A percentile compares a stretch with the other conserved stretches of the same genome.
phyloP scores from a whole-genome alignment of 2,113 vertebrate genomes.

The Dicrurus megarhynchus region DNA sequence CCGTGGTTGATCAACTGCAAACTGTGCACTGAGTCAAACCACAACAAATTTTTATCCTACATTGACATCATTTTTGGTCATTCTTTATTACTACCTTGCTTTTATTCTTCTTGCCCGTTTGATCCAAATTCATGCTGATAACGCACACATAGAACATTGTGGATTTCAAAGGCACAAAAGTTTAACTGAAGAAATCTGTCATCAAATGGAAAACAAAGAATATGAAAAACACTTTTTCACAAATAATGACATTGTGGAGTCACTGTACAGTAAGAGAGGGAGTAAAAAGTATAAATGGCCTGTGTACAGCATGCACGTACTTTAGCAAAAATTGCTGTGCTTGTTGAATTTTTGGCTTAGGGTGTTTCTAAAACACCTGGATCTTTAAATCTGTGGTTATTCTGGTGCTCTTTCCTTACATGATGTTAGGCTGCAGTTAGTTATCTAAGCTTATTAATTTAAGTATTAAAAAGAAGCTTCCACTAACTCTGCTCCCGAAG shows the following conservation, averaged over 20 bases:
- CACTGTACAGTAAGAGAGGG: background rate
- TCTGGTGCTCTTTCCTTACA: background rate
- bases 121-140: background rate
- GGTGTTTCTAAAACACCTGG: background rate
- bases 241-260: background rate
- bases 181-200: background rate
- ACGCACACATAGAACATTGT: background rate
- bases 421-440: background rate
- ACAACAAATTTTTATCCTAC: background rate
- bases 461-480: background rate
- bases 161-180: background rate
- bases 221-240: background rate
- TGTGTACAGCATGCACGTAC: fast-evolving
- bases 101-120: background rate
- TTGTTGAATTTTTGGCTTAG: background rate
- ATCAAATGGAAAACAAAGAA: background rate
- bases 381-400: background rate
- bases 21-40: background rate
- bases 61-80: background rate
- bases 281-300: background rate
- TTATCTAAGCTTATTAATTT: background rate
- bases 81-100: background rate
- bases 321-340: background rate
- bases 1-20: background rate
- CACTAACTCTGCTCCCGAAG: background rate